A percentile compares a stretch with the other conserved stretches of the same genome.
Conservation (phyloP, 2,888 invertebrate species). For the Seira sanloemensis region DNA sequence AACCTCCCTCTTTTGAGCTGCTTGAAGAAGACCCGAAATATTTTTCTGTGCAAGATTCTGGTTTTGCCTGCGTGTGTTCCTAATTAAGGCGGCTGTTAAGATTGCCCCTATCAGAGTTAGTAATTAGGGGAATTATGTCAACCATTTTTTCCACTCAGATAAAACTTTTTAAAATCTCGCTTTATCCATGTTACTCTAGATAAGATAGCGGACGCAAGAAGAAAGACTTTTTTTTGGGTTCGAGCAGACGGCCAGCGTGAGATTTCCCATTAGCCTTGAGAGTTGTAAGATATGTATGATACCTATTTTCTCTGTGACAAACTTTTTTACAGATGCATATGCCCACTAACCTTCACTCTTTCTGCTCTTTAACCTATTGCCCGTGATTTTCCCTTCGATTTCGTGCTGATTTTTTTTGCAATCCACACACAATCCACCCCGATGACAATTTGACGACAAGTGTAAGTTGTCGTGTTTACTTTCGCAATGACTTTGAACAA, state of each 20-base stretch:
- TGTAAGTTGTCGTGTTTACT: conserved; percentile 16
- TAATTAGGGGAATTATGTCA: conserved; percentile 13
- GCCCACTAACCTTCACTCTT: conserved; percentile 14
- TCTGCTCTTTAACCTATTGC: conserved; percentile 45
- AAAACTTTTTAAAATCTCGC: background rate
- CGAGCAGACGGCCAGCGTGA: background rate
- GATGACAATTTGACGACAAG: background rate
- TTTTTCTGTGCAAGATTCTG: background rate
- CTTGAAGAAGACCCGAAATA: background rate
- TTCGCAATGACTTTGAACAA: background rate
- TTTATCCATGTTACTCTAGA: conserved; percentile 13
- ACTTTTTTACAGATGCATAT: too few species aligned
- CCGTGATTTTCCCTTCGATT: too few species aligned
- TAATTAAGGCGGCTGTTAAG: background rate
- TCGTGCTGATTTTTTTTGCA: conserved; percentile 5
- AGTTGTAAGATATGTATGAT: too few species aligned
- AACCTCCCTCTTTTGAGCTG: too few species aligned
- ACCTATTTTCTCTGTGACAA: too few species aligned
- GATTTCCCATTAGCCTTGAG: too few species aligned
- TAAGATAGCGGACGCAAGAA: conserved; percentile 9
- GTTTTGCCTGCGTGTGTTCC: background rate
- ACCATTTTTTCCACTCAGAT: background rate
- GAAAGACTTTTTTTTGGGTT: background rate
- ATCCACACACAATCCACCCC: background rate
- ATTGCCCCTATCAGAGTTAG: background rate